phyloP scores from a whole-genome alignment of 2,113 vertebrate species.

The Merops nubicus region DNA sequence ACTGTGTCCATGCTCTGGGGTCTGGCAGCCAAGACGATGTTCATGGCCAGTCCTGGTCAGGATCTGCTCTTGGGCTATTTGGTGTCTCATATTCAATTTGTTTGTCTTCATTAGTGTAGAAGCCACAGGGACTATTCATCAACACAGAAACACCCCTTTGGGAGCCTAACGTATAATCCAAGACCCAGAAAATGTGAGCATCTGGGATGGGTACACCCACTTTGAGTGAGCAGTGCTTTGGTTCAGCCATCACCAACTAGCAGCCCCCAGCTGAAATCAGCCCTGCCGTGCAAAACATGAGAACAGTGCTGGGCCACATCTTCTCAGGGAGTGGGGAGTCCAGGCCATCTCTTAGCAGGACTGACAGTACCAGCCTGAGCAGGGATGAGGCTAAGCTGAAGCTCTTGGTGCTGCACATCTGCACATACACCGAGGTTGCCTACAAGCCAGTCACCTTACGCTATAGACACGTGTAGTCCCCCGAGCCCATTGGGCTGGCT shows the following conservation, averaged over 20 bases:
- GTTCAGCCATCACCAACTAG: background rate
- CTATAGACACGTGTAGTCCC: background rate
- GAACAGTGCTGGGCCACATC: background rate
- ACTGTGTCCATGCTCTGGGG: fast-evolving
- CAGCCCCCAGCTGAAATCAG: background rate
- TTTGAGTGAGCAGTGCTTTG: background rate
- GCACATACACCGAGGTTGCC: background rate
- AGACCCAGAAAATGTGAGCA: background rate
- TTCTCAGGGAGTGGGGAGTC: background rate
- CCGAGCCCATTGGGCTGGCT: background rate
- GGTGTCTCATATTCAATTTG: background rate
- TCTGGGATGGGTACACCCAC: background rate
- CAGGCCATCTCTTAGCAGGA: background rate
- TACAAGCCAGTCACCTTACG: background rate
- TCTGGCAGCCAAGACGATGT: background rate
- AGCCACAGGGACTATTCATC: background rate
- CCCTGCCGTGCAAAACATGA: background rate
- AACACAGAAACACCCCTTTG: background rate
- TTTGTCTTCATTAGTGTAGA: background rate
- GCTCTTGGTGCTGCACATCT: background rate
- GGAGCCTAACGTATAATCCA: background rate
- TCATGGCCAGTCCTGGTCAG: too few relatives aligned
- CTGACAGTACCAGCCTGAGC: background rate
- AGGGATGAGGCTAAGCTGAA: background rate
- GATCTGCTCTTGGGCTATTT: background rate